These are phyloP conservation scores for Norana najaformis DNA, from an alignment of 2,888 invertebrate species.

Conservation along the genomic window DNA sequence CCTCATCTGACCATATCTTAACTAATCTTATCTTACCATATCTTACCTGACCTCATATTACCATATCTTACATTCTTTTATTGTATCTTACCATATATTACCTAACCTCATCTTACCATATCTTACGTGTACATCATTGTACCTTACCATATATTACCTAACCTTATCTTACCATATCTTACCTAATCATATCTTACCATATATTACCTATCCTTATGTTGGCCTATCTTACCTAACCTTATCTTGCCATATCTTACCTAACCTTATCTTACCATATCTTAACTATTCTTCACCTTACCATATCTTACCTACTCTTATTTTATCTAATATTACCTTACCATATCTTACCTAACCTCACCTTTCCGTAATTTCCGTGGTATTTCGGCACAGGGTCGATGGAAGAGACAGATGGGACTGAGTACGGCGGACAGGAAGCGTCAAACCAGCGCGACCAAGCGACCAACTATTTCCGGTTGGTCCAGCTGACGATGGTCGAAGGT, in stretches of 20 bases:
- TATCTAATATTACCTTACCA: background rate
- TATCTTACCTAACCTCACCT: background rate
- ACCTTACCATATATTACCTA: too few relatives aligned
- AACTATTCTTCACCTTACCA: background rate
- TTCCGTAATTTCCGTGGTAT: too few relatives aligned
- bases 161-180: background rate
- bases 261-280: background rate
- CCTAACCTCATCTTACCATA: background rate
- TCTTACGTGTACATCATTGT: too few relatives aligned
- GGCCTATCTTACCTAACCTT: background rate
- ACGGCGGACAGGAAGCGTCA: background rate
- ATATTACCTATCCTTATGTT: background rate
- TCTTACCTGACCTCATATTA: background rate
- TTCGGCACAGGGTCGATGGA: background rate
- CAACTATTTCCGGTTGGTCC: slow-evolving; percentile 7
- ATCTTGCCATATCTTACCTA: background rate
- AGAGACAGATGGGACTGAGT: background rate
- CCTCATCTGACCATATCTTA: too few relatives aligned
- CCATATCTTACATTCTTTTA: too few relatives aligned
- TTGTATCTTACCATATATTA: background rate
- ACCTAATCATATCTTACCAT: background rate
- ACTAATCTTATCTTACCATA: background rate
- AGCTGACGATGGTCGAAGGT: slow-evolving; percentile 9
- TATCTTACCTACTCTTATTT: background rate
- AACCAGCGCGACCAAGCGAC: background rate